Evolutionary conservation across 2,888 invertebrate species (phyloP).

Genomic region (Nomada goodeniana): DNA sequence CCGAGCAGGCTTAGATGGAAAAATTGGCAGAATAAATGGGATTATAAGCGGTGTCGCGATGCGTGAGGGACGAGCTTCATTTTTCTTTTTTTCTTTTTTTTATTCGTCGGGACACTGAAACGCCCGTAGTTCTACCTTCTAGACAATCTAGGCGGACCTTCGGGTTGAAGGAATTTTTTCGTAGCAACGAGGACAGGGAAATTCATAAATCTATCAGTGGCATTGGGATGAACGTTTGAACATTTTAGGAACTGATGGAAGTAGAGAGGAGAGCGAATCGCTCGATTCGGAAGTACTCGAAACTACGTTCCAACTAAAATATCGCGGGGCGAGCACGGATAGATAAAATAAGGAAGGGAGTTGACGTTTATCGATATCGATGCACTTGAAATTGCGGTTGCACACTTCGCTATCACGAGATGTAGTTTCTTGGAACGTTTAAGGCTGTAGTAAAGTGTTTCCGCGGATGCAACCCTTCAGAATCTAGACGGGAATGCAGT

Average conservation of each 20-base stretch:
- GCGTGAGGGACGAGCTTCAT: conserved; percentile 1
- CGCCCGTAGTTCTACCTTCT: background rate
- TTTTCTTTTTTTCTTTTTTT: background rate
- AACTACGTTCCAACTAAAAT: background rate
- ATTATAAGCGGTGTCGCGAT: background rate
- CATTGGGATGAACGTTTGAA: background rate
- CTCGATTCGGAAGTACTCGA: background rate
- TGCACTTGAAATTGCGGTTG: conserved; percentile 21
- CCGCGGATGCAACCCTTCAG: conserved; percentile 12
- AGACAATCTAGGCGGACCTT: background rate
- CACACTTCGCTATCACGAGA: conserved; percentile 1
- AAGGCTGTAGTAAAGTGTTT: conserved; percentile 22
- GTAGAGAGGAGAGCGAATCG: background rate
- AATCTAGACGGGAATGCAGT: conserved; percentile 2
- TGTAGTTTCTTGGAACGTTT: conserved; percentile 16
- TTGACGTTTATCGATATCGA: conserved; percentile 32
- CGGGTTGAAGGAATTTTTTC: no score
- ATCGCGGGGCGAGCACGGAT: background rate
- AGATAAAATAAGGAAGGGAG: background rate
- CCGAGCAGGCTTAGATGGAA: background rate
- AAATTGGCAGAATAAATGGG: conserved; percentile 38
- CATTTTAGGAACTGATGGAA: background rate
- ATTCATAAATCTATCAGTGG: no score
- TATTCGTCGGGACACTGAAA: background rate
- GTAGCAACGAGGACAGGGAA: no score